phyloP scores from a whole-genome alignment of 2,113 vertebrate species.

The Axis porcinus region DNA sequence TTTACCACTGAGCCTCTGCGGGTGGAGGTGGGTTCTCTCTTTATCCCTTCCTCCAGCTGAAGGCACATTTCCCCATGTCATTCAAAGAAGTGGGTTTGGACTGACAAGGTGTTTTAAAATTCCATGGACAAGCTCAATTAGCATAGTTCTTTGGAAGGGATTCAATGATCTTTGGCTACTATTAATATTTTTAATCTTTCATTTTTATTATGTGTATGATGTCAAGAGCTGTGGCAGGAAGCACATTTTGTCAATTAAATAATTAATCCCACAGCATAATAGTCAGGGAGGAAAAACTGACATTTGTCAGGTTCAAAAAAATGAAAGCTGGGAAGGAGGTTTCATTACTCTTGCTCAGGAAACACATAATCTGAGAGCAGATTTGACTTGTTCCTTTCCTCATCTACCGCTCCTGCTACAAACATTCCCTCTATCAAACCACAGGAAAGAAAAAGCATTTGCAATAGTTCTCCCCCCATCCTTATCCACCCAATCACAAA shows the following conservation, averaged over 20 bases:
- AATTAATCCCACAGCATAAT: constrained; percentile 61
- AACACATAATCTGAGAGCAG: not conserved
- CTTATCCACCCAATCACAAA: not conserved
- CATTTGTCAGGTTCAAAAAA: constrained; percentile 63
- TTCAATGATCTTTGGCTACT: constrained; percentile 55
- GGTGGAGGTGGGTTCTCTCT: not conserved
- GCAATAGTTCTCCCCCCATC: rapidly evolving
- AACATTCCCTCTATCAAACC: not conserved
- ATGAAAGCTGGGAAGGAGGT: constrained; percentile 41
- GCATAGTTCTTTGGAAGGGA: constrained; percentile 39
- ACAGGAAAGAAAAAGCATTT: not conserved
- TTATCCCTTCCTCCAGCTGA: not conserved
- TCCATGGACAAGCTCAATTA: not conserved
- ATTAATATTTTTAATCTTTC: constrained; percentile 60
- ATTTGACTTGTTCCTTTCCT: not conserved
- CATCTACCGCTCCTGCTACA: rapidly evolving
- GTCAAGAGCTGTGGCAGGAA: constrained; percentile 63
- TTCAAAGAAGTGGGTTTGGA: not conserved
- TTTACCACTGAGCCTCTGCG: not conserved
- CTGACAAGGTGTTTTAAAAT: not conserved
- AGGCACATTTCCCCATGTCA: not conserved
- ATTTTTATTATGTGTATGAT: constrained; percentile 65
- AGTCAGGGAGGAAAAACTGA: constrained; percentile 41
- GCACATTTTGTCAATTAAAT: constrained; percentile 71
- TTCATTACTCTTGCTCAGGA: not conserved